Percentiles rank a stretch among this genome's conserved stretches.
These are phyloP conservation scores for Drosophila fulvimacula DNA, from an alignment of 2,888 invertebrate genomes.

Conservation along the genomic window DNA sequence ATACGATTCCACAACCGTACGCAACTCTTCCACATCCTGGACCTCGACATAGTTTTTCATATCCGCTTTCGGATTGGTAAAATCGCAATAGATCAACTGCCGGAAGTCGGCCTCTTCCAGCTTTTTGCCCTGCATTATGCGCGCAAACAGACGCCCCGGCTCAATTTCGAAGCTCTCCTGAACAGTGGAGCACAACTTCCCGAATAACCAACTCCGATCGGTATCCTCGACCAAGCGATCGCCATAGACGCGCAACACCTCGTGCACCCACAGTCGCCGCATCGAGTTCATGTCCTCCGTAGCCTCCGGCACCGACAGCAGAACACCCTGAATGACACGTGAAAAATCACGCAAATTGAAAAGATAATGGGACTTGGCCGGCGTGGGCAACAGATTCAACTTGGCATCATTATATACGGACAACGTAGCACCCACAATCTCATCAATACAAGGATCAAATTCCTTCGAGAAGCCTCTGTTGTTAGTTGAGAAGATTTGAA, in stretches of 20 bases:
- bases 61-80: constrained; percentile 96
- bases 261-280: constrained; percentile 97
- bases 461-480: constrained; percentile 95
- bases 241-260: constrained; percentile 95
- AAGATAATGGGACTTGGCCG: constrained; percentile 96
- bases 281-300: constrained; percentile 93
- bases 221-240: constrained; percentile 95
- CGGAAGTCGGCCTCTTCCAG: constrained; percentile 93
- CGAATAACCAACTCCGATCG: constrained; percentile 93
- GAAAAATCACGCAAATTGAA: constrained; percentile 98
- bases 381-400: constrained; percentile 94
- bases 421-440: constrained; percentile 94
- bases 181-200: constrained; percentile 88
- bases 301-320: constrained; percentile 96
- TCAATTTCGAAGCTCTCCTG: constrained; percentile 87
- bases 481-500: constrained; percentile 1
- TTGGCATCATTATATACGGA: constrained; percentile 94
- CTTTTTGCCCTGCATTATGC: constrained; percentile 86
- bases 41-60: constrained; percentile 95
- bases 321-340: constrained; percentile 95
- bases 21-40: constrained; percentile 91
- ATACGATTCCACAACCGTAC: constrained; percentile 93
- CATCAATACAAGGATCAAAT: constrained; percentile 95
- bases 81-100: constrained; percentile 96
- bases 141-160: constrained; percentile 89